Evolutionary conservation across 2,113 vertebrate species (phyloP), one percentile per base, ranked within the genome.

Genomic region (Butorides virescens): DNA sequence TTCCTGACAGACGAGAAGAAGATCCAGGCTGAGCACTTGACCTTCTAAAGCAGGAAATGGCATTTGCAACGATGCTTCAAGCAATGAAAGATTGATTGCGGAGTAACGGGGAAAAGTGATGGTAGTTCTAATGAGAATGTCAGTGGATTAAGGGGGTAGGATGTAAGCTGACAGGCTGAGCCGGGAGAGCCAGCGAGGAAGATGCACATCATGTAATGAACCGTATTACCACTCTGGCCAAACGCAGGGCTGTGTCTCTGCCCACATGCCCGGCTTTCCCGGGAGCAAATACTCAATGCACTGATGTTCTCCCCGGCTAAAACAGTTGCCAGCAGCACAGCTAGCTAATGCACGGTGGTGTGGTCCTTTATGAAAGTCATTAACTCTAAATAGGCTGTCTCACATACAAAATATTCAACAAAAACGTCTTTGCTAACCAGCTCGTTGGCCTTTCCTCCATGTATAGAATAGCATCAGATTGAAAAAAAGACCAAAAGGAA

Each of bases 151-250:
- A 26, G n/a, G 36, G 21, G 37, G 77, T 75, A 85, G 70, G 46
- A 94, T 53, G 58, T 66, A 68, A 80, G 19, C 65, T 81, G 86
- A 71, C 52, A 83, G 76, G 56, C 58, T 74, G 90, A 91, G 65
- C 44, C 1, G 1, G 72, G 87, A 90, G 53, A 96, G 55, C 61
- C 82, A 93, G 70, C 1, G 26, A 91, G 73, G 85, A 90, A 95
- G 72, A 96, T 94, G 86, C 87, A 93, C 91, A 90, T 96, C 93
- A 96, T 59, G 68, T 80, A 96, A 96, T 90, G 78, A 96, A 90
- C 90, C 87, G 9, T 93, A 58, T 77, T n/a, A 75, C 22, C 18
- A 13, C 75, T 68, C 68, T n/a, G 73, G 75, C 61, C 61, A 65
- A 78, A 80, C 0, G 3, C 71, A 1, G 86, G 63, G 85, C 86